Conservation (phyloP, 2,797 vertebrate genomes). For the Masticophis lateralis region DNA sequence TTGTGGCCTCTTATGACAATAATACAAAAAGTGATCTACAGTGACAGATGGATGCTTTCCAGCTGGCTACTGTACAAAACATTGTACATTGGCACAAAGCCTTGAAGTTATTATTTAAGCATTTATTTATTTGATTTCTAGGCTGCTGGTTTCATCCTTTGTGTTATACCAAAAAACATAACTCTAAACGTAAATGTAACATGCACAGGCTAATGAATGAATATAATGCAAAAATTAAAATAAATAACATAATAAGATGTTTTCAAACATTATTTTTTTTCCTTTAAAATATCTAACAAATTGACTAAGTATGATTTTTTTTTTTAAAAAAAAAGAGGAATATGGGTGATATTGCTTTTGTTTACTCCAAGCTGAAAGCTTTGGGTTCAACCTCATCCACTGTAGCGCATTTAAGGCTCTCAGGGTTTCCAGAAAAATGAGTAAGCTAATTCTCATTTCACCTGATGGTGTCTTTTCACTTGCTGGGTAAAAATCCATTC, state of each 20-base stretch:
- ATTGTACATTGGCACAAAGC: neutral
- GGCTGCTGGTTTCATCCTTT: neutral
- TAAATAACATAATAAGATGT: neutral
- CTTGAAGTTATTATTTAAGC: neutral
- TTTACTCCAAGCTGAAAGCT: neutral
- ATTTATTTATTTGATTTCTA: neutral
- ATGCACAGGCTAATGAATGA: neutral
- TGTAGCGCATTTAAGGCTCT: neutral
- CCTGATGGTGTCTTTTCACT: neutral
- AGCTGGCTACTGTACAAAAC: neutral
- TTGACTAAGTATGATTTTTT: neutral
- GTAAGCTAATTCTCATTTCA: neutral
- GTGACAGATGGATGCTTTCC: neutral
- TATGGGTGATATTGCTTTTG: neutral
- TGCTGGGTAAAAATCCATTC: neutral
- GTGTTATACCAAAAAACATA: neutral
- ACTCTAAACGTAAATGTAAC: neutral
- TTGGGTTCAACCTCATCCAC: neutral
- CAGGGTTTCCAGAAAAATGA: neutral
- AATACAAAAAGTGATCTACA: neutral
- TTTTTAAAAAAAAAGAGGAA: neutral
- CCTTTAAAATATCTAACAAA: neutral
- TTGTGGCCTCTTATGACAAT: neutral
- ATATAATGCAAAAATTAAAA: neutral
- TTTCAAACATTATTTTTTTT: neutral